Evolutionary conservation across 2,113 vertebrate genomes (phyloP), one percentile per base, ranked within the genome.

Genomic region (Noctilio leporinus): DNA sequence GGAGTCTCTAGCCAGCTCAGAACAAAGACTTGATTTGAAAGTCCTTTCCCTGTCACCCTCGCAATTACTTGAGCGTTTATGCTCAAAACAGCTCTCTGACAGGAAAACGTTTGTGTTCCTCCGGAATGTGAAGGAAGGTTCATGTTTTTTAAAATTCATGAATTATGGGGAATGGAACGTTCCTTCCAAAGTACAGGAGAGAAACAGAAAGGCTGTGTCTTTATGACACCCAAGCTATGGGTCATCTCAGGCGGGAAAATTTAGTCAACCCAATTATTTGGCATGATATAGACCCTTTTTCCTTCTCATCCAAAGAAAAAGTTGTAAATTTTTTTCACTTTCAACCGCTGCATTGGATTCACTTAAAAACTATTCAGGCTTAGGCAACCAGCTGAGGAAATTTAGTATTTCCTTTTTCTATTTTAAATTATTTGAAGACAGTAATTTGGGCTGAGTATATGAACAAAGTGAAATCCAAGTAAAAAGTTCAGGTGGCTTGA

Each of bases 81-180:
- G 92, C 94, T 92, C 80, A 30, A 59, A 93, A 92, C 81, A 90
- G 81, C 92, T 84, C 84, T 87, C 84, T 94, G 57, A 96, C 96
- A 96, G 96, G 94, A 95, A 95, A 90, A 95, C 85, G 85, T 88
- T 82, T 97, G 97, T 97, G 90, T 69, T 94, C 81, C 91, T 96
- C 72, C 5, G 5, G 92, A 96, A 95, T 96, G 90, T 93, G 96
- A 96, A 95, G 94, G 84, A 96, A 97, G 96, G 96, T 96, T 96
- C 97, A 96, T 91, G 95, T 94, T 86, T 97, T 96, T 97, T 95
- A 97, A 97, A 97, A 97, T 97, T 97, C 96, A 97, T 97, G 97
- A 97, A 96, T 40, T 95, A 77, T 38, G 15, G 81, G 96, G 90
- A 96, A 95, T 97, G 96, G 96, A 97, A 96, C 95, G 81, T 97